phyloP scores from a whole-genome alignment of 2,888 invertebrate species.

The Netelia melanura region DNA sequence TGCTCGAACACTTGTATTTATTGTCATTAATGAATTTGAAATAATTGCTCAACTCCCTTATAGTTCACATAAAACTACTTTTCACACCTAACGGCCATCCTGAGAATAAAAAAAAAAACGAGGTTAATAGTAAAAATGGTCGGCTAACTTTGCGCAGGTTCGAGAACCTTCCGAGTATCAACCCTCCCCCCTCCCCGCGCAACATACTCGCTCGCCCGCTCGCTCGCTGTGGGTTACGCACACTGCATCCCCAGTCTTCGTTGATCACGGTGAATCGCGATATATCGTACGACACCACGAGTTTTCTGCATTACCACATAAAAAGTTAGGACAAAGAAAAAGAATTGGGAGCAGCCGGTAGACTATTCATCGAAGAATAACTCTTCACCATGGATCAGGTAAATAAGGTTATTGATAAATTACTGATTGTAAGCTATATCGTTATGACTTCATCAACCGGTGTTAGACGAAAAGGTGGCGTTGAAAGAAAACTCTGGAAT shows the following conservation, averaged over 20 bases:
- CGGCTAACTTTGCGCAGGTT: constrained; percentile 4
- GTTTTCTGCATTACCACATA: constrained; percentile 30
- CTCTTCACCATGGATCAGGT: constrained; percentile 58
- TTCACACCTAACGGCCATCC: no score
- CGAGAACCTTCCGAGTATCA: constrained; percentile 62
- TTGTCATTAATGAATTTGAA: no score
- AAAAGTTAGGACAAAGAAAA: constrained; percentile 37
- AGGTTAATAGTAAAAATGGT: no score
- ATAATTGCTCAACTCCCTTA: no score
- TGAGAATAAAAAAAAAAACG: no score
- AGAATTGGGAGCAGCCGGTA: neutral
- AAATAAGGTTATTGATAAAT: constrained; percentile 28
- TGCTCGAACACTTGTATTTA: no score
- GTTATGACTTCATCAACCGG: constrained; percentile 10
- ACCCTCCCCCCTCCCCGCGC: no score
- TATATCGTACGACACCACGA: constrained; percentile 39
- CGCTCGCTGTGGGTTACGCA: neutral
- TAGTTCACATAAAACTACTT: no score
- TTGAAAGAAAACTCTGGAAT: neutral
- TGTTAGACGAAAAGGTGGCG: neutral
- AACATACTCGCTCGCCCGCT: constrained; percentile 42
- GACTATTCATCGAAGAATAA: constrained; percentile 33
- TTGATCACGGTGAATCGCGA: constrained; percentile 54
- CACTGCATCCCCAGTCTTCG: constrained; percentile 42
- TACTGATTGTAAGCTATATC: neutral